A percentile compares a stretch with the other conserved stretches of the same genome.
Conservation (phyloP, 2,113 vertebrate species). For the Heptranchias perlo region DNA sequence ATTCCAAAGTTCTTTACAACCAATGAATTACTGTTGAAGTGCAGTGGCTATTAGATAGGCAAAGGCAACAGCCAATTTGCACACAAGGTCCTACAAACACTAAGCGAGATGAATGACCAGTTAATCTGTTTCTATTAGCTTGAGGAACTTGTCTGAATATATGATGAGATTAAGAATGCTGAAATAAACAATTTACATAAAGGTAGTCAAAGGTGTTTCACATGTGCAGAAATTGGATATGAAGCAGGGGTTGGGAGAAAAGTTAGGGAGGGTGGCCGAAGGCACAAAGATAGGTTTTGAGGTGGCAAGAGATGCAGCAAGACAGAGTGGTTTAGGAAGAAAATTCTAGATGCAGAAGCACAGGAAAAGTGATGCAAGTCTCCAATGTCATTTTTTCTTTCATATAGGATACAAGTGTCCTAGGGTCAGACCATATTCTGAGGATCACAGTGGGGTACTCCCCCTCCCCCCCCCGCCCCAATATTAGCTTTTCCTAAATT, state of each 20-base stretch:
- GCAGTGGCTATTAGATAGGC: neutral
- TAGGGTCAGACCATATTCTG: neutral
- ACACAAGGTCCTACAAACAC: too few relatives aligned
- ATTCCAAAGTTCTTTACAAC: neutral
- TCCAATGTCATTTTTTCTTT: neutral
- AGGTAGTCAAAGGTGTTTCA: neutral
- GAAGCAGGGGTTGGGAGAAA: neutral
- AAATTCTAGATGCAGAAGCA: too few relatives aligned
- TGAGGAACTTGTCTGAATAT: neutral
- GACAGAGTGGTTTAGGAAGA: too few relatives aligned
- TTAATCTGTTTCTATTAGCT: neutral
- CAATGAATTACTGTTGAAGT: neutral
- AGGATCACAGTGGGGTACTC: neutral
- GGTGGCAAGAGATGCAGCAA: too few relatives aligned
- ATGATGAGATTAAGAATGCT: too few relatives aligned
- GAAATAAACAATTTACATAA: neutral
- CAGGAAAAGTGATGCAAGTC: too few relatives aligned
- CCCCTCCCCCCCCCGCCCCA: too few relatives aligned
- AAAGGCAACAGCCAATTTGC: too few relatives aligned
- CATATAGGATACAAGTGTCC: neutral
- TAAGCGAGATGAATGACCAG: neutral
- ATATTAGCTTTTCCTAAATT: neutral
- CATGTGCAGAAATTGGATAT: neutral
- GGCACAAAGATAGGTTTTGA: too few relatives aligned
- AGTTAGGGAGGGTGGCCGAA: too few relatives aligned